A percentile compares a stretch with the other conserved stretches of the same genome.
These are phyloP conservation scores for Gila robusta DNA, from an alignment of 2,797 vertebrate genomes.

Conservation along the genomic window DNA sequence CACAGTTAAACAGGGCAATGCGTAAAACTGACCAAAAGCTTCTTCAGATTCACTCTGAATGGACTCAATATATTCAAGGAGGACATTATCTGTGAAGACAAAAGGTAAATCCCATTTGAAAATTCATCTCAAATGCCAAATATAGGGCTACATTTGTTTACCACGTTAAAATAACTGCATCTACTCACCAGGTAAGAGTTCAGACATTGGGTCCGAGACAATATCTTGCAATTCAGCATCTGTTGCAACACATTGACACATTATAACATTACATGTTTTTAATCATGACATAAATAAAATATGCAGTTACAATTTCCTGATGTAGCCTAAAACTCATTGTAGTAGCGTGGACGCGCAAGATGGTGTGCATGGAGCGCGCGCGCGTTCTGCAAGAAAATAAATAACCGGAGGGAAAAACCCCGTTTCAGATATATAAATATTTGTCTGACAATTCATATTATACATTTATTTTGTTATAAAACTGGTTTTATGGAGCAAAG, in stretches of 20 bases:
- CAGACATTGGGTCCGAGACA: background rate
- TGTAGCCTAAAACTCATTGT: background rate
- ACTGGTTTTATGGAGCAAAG: background rate
- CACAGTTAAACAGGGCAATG: background rate
- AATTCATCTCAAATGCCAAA: background rate
- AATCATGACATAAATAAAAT: background rate
- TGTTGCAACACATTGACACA: background rate
- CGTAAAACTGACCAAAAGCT: constrained; percentile 43
- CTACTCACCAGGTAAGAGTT: constrained; percentile 31
- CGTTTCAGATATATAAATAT: background rate
- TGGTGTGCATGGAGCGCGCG: background rate
- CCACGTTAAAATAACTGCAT: background rate
- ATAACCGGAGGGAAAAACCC: background rate
- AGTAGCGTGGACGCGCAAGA: background rate
- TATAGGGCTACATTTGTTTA: background rate
- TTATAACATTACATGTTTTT: background rate
- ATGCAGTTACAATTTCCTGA: background rate
- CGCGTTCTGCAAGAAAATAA: background rate
- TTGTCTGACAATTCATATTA: background rate
- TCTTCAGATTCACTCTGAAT: constrained; percentile 36
- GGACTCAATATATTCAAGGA: constrained; percentile 12
- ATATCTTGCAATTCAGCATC: constrained; percentile 20
- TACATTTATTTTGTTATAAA: background rate
- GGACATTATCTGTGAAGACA: background rate
- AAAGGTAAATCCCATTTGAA: background rate